These are phyloP conservation scores for Alloscopus bannaensis DNA, from an alignment of 2,888 invertebrate genomes.

Conservation along the genomic window DNA sequence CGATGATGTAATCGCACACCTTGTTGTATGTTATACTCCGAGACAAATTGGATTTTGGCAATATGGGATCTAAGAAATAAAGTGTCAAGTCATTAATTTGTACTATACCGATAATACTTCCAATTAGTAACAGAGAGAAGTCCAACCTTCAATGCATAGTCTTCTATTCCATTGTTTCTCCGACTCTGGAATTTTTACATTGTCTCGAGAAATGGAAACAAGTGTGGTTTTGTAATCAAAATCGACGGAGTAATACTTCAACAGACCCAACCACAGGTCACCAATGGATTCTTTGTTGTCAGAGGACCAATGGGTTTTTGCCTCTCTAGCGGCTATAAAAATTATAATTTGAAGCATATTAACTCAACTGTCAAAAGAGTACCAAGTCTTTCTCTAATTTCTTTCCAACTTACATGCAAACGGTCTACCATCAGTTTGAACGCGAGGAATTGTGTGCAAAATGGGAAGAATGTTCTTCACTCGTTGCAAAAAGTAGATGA, in stretches of 20 bases:
- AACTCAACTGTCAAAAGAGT: constrained; percentile 1
- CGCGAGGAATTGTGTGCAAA: constrained; percentile 75
- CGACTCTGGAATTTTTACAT: constrained; percentile 65
- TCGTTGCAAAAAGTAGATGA: constrained; percentile 77
- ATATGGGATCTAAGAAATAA: constrained; percentile 76
- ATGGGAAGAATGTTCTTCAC: constrained; percentile 76
- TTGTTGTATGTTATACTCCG: constrained; percentile 76
- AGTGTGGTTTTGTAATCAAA: constrained; percentile 73
- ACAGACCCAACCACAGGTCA: constrained; percentile 75
- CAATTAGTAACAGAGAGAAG: not conserved
- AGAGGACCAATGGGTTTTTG: constrained; percentile 72
- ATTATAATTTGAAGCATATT: constrained; percentile 38
- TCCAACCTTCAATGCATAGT: constrained; percentile 75
- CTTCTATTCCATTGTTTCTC: constrained; percentile 75
- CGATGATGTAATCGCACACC: constrained; percentile 77
- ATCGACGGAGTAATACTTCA: constrained; percentile 74
- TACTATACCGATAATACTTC: not conserved
- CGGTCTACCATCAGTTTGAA: constrained; percentile 47
- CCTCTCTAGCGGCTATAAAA: constrained; percentile 68
- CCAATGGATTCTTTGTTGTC: constrained; percentile 74
- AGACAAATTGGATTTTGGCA: constrained; percentile 76
- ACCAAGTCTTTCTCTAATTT: not conserved
- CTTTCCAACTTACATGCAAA: constrained; percentile 69
- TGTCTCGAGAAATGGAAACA: constrained; percentile 72
- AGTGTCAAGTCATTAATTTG: constrained; percentile 31